Evolutionary conservation across 1,140 invertebrate species (phyloP).

Genomic region (Drosophila takahashii): DNA sequence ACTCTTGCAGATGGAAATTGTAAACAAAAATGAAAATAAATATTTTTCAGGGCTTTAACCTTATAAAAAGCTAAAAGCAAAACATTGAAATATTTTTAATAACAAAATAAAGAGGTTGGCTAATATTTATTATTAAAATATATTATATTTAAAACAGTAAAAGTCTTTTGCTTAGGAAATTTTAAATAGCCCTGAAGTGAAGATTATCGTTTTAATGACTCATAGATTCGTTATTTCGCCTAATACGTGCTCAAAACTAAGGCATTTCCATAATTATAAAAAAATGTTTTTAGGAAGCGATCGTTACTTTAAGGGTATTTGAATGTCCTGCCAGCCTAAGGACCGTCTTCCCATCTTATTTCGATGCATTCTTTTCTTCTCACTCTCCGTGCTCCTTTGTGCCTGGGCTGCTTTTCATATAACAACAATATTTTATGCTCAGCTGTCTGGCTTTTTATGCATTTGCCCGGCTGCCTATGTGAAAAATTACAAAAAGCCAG

Average conservation of each 20-base stretch:
- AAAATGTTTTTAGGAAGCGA: not conserved
- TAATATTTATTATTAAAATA: no score
- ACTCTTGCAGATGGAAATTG: not conserved
- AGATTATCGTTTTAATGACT: no score
- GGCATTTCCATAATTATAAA: no score
- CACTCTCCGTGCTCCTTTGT: constrained; percentile 24
- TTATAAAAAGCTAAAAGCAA: not conserved
- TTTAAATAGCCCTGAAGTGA: no score
- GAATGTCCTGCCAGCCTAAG: not conserved
- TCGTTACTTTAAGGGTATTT: not conserved
- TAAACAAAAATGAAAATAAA: not conserved
- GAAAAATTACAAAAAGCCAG: constrained; percentile 77
- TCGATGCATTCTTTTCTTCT: constrained; percentile 23
- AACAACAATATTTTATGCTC: constrained; percentile 82
- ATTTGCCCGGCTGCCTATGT: constrained; percentile 75
- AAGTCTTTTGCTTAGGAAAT: no score
- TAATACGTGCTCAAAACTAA: no score
- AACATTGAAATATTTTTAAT: no score
- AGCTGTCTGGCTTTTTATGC: constrained; percentile 82
- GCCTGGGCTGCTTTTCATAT: constrained; percentile 73
- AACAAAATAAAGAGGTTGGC: no score
- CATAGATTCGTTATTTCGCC: no score
- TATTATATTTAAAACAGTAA: no score
- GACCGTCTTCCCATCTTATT: constrained; percentile 14
- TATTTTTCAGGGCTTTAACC: not conserved